Conservation (phyloP, 1,140 invertebrate species). For the Bombus waltoni region DNA sequence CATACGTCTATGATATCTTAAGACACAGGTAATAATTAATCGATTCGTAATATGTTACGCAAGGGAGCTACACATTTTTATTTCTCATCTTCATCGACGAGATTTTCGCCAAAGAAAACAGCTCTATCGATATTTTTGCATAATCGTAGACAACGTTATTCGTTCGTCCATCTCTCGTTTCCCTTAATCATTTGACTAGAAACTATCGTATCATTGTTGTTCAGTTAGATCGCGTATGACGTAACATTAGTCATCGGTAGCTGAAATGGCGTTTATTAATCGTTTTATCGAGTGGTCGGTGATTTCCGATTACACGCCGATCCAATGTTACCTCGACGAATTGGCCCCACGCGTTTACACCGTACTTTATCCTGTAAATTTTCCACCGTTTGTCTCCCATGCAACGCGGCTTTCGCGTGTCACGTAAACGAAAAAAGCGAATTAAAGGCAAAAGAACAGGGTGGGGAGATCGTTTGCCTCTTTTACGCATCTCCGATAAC, state of each 20-base stretch:
- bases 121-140: neutral
- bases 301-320: constrained; percentile 38
- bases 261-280: constrained; percentile 16
- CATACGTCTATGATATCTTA: too few species aligned
- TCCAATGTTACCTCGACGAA: constrained; percentile 3
- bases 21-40: neutral
- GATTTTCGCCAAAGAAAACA: neutral
- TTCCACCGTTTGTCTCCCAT: neutral
- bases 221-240: neutral
- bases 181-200: neutral
- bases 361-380: neutral
- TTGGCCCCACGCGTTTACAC: too few species aligned
- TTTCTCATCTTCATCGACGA: neutral
- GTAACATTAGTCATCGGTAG: constrained; percentile 19
- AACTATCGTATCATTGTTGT: constrained; percentile 10
- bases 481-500: constrained; percentile 55
- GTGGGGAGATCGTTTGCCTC: constrained; percentile 54
- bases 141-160: neutral
- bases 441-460: neutral
- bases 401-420: neutral
- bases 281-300: neutral
- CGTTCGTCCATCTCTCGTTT: neutral
- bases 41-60: neutral
- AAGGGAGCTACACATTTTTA: neutral
- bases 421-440: neutral